Base-by-base conservation (phyloP, 2,888 invertebrate species). In the Megastigmus dorsalis region DNA sequence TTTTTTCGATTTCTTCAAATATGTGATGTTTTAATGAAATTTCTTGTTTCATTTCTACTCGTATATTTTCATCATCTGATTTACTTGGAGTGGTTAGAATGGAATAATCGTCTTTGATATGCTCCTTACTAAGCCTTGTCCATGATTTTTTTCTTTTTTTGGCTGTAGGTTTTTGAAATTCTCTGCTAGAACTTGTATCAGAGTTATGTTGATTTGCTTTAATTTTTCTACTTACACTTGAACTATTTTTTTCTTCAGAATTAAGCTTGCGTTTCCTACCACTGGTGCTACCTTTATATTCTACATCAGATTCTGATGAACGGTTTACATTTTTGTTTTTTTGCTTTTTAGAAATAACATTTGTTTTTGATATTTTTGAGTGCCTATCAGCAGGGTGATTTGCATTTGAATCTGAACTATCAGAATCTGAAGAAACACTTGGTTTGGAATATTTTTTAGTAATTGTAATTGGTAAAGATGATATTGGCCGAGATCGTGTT, bases 111-210 rank as follows among this genome's bases (percentile, higher is more conserved):
- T 68, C 52, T 1, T 50, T 13, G 1, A 18, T 2, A 33, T 20
- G 20, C 0, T 70, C 45, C 43, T 23, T 7, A 76, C 69, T 30
- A 66, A 72, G 4, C 73, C 77, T 68, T n/a, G 20, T n/a, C 26
- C 10, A 28, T 4, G 20, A 33, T 52, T 41, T 52, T 2, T 1
- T 48, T 10, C 10, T 63, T 62, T 10, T 15, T 33, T 66, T 67
- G 3, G n/a, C 38, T 33, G 62, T 63, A 38, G 38, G 10, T 18
- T 60, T 41, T 13, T 79, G 75, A 70, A 84, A 84, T 77, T 85
- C 83, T 59, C 78, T 80, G 10, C 79, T 77, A 3, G 84, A 84
- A 72, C 80, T 84, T 3, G 82, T 79, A 23, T 82, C 82, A 50
- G 62, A 55, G 13, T 60, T 69, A 72, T 13, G 23, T 18, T 33